A percentile compares a stretch with the other conserved stretches of the same genome.
These are phyloP conservation scores for Parapsyche elsis DNA, from an alignment of 1,140 invertebrate species.

Conservation along the genomic window DNA sequence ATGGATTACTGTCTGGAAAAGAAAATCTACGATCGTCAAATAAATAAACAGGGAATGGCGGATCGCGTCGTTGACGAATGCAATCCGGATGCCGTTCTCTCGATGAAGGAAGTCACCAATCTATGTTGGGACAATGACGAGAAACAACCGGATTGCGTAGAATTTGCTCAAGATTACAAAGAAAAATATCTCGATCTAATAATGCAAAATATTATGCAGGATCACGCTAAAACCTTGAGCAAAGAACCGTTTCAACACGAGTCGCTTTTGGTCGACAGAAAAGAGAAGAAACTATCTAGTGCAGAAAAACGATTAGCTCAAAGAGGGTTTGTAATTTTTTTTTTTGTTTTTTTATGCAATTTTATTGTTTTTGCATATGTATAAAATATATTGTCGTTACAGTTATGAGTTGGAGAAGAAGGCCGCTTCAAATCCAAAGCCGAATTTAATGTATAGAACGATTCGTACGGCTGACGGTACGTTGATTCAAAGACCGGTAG, in stretches of 20 bases:
- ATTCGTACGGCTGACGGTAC: constrained; percentile 71
- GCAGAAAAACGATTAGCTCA: constrained; percentile 94
- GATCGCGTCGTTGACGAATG: constrained; percentile 98
- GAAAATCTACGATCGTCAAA: constrained; percentile 98
- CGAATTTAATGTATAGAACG: constrained; percentile 66
- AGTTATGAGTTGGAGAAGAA: constrained; percentile 93
- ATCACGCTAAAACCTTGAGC: constrained; percentile 77
- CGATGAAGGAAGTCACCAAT: constrained; percentile 93
- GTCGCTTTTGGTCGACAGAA: constrained; percentile 93
- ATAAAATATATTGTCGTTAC: background rate
- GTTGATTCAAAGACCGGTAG: constrained; percentile 68
- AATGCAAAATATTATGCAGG: constrained; percentile 77
- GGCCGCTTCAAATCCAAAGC: constrained; percentile 74
- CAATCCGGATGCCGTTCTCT: constrained; percentile 95
- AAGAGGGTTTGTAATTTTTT: constrained; percentile 69
- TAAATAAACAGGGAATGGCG: constrained; percentile 97
- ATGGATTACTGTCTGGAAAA: constrained; percentile 97
- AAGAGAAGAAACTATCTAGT: constrained; percentile 94
- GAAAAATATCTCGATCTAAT: constrained; percentile 85
- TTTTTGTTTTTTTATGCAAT: background rate
- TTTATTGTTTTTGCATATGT: background rate
- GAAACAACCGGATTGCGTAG: constrained; percentile 79
- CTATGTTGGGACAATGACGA: constrained; percentile 94
- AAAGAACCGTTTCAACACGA: constrained; percentile 97
- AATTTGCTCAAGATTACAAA: constrained; percentile 72